Base-by-base conservation (phyloP, 1,140 invertebrate genomes). In the Zaprionus taronus region DNA sequence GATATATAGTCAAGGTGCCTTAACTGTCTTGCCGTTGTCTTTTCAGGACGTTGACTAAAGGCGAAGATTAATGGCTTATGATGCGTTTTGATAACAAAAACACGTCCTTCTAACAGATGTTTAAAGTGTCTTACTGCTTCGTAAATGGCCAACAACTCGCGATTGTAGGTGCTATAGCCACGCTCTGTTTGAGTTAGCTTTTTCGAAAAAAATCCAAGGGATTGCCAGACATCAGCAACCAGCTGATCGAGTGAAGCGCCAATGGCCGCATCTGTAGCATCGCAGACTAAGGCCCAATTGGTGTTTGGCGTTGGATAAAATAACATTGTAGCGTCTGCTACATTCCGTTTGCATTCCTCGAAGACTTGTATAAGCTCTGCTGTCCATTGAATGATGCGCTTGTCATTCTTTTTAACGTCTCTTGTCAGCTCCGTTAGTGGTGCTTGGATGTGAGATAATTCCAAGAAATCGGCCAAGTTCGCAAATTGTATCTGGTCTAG, bases 191-290 rank as follows among this genome's bases (percentile, higher is more conserved):
- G 17, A 14, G 20, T 53, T 4, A 53, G 51, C 22, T 53, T 26
- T 14, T 53, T 53, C 17, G 20, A 51, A 92, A 93, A 72, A 93
- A 94, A 20, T 5, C 66, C 91, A 1, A 94, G 71, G 11, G 93
- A 93, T 73, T 92, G 72, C 77, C 77, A 81, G 5, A 61, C 14
- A 22, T 55, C 5, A 26, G 26, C 57, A 22, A 72, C 9, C 56
- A 90, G 89, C 72, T 94, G 93, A 17, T 93, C 82, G 4, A 94
- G 60, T 5, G 65, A 79, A 5, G 83, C 92, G 7, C 93, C 93
- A 6, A 94, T 85, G 0, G 89, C 75, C 0, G 51, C 58, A 26
- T 90, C 83, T 5, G 92, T 94, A 15, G 93, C 93, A 68, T 93
- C 93, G 0, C 77, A 86, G 4, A 67, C 22, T 5, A 91, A 14